Evolutionary conservation across 2,888 invertebrate genomes (phyloP), one percentile per base, ranked within the genome.

Genomic region (Nasonovia ribisnigri): DNA sequence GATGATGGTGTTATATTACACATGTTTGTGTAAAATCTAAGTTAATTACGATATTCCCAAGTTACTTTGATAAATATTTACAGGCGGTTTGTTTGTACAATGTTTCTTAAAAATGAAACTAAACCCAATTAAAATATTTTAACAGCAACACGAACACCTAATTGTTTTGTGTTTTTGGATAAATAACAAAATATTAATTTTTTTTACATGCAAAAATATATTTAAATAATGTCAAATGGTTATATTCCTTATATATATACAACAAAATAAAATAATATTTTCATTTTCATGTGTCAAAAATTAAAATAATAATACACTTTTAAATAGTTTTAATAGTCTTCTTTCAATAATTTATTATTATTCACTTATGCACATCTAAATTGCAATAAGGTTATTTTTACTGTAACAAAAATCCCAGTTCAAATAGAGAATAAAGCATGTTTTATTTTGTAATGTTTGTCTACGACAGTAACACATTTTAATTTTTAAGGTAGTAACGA

Each of bases 1-100:
- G 60, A 26, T 8, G 10, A 36, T 1, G 24, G 48, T 36, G 26
- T 48, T 54, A 60, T 26, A 77, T 77, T 8, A 42, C 20, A 77
- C 48, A 29, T 36, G 36, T 13, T 48, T 92, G 46, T 67, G 60
- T 26, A 60, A 26, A 48, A 48, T 92, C 16, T 60, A 48, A 67
- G n/a, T 46, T 60, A 86, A 60, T 91, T 92, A 48, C 43, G 26
- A 36, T 36, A 92, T 87, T 36, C 48, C 91, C 57, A 36, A 57
- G 60, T 26, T 60, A 26, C 86, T 29, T 86, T n/a, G 16, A 48
- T 87, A 92, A 86, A 46, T 46, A 46, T 48, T 36, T 46, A 48
- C 60, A 36, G 46, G 29, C 20, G 43, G 84, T 84, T 51, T 84
- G 20, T 91, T 91, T 43, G 91, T 54, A 20, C 8, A 36, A 42